These are phyloP conservation scores for Calcarius ornatus DNA, from an alignment of 2,113 vertebrate genomes.

Conservation along the genomic window DNA sequence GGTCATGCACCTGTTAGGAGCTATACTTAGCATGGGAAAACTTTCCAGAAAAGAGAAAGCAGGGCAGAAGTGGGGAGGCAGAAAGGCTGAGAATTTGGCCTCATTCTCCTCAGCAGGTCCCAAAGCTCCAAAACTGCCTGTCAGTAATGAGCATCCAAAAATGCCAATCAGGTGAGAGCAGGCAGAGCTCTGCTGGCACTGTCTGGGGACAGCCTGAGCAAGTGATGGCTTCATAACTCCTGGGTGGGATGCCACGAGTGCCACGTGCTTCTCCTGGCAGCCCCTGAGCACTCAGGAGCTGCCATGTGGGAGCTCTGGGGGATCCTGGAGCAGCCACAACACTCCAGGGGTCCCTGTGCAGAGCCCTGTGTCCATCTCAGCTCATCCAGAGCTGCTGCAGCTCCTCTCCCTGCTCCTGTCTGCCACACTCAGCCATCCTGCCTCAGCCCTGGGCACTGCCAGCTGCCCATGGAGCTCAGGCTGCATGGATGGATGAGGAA, in stretches of 20 bases:
- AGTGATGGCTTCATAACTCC: constrained; percentile 1
- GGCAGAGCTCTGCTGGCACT: not conserved
- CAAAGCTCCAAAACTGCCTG: not conserved
- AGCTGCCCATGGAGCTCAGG: fast-evolving
- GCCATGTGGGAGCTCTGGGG: not conserved
- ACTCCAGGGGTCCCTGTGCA: not conserved
- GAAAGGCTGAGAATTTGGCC: not conserved
- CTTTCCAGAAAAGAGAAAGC: constrained; percentile 40
- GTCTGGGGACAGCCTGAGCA: not conserved
- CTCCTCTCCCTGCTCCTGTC: not conserved
- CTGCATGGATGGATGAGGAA: not conserved
- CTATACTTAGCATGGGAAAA: constrained; percentile 71
- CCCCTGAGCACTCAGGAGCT: not conserved
- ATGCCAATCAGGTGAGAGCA: not conserved
- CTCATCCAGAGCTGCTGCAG: not conserved
- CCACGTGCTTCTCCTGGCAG: not conserved
- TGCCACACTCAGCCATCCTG: not conserved
- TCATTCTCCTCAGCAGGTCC: not conserved
- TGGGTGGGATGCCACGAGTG: not conserved
- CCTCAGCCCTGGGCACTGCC: not conserved
- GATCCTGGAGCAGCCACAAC: not conserved
- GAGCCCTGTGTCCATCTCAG: not conserved
- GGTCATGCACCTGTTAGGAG: constrained; percentile 68
- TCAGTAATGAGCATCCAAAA: not conserved
- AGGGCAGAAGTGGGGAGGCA: not conserved